Conservation (phyloP, 2,797 vertebrate genomes). For the Poecilia velifera region DNA sequence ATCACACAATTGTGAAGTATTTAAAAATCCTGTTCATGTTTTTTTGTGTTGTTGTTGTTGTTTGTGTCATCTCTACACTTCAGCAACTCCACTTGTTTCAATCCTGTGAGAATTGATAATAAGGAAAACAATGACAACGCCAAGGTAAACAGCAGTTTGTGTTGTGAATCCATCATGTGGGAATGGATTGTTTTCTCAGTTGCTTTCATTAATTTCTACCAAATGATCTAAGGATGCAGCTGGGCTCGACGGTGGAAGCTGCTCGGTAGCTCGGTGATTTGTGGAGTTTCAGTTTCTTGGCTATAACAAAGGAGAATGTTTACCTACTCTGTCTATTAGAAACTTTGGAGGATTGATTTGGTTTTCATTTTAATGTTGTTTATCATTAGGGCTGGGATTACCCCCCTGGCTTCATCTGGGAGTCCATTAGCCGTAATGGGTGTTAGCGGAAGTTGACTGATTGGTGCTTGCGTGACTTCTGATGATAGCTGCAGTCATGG, state of each 20-base stretch:
- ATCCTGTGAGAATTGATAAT: conserved; percentile 60
- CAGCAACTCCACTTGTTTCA: conserved; percentile 51
- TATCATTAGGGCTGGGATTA: conserved; percentile 83
- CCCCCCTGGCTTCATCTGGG: conserved; percentile 80
- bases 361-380: conserved; percentile 85
- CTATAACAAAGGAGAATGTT: conserved; percentile 80
- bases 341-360: conserved; percentile 83
- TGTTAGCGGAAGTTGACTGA: conserved; percentile 83
- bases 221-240: conserved; percentile 77
- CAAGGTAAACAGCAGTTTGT: conserved; percentile 69
- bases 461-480: conserved; percentile 77
- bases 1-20: conserved; percentile 23
- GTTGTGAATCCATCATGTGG: conserved; percentile 72
- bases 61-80: conserved; percentile 38
- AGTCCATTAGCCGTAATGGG: conserved; percentile 84
- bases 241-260: conserved; percentile 68
- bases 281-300: conserved; percentile 70
- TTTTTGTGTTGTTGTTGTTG: neutral
- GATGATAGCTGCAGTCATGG: conserved; percentile 80
- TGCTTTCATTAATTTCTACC: conserved; percentile 75
- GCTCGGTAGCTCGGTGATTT: conserved; percentile 72
- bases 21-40: conserved; percentile 29
- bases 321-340: conserved; percentile 71
- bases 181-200: conserved; percentile 76
- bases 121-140: conserved; percentile 56